A percentile compares a stretch with the other conserved stretches of the same genome.
phyloP scores from a whole-genome alignment of 2,113 vertebrate genomes.

The Nothoprocta pentlandii region DNA sequence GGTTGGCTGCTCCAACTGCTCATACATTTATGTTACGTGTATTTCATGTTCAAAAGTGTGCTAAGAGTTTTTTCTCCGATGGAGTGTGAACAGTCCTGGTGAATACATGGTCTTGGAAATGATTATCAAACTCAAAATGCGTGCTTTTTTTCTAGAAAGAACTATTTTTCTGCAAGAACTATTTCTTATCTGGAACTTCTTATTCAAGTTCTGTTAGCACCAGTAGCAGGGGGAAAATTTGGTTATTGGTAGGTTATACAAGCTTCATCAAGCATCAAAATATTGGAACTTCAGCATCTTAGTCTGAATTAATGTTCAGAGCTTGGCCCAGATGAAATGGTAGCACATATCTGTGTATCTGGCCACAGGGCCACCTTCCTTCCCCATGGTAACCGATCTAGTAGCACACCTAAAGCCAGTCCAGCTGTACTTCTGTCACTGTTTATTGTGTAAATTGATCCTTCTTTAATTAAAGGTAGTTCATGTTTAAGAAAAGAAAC shows the following conservation, averaged over 20 bases:
- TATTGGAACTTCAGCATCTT: background rate
- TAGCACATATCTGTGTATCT: background rate
- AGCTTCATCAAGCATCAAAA: background rate
- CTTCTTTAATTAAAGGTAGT: slow-evolving; percentile 52
- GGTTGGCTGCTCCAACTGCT: background rate
- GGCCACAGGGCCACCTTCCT: background rate
- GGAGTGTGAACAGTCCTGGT: background rate
- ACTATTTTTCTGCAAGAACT: background rate
- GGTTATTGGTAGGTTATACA: background rate
- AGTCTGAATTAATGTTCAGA: background rate
- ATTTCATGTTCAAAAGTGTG: background rate
- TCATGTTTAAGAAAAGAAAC: slow-evolving; percentile 55
- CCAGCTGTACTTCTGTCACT: background rate
- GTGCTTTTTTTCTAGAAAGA: background rate
- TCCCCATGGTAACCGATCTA: background rate
- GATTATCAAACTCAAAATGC: background rate
- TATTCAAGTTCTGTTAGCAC: background rate
- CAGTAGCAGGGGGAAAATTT: background rate
- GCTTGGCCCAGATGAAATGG: background rate
- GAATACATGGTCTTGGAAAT: background rate
- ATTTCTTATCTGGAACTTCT: background rate
- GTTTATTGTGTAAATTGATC: slow-evolving; percentile 39
- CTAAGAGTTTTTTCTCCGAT: background rate
- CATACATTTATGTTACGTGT: rapidly evolving
- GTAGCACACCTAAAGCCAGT: background rate